These are phyloP conservation scores for Cranoglanis bouderius DNA, from an alignment of 2,113 vertebrate genomes.

Conservation along the genomic window DNA sequence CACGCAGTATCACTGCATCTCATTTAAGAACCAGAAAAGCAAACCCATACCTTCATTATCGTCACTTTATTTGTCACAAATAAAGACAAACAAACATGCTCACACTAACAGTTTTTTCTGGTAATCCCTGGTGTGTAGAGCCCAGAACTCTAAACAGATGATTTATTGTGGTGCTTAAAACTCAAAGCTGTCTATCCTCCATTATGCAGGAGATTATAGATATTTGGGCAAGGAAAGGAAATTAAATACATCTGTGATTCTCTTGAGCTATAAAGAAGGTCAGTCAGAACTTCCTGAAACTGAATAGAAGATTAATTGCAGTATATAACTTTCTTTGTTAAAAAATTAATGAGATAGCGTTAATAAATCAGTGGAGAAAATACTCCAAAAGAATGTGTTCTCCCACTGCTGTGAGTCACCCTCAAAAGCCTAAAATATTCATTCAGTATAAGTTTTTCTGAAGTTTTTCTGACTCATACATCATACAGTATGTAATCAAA, in stretches of 20 bases:
- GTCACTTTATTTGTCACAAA: constrained; percentile 4
- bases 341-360: neutral
- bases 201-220: constrained; percentile 13
- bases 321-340: neutral
- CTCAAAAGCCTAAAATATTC: neutral
- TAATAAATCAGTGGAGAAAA: neutral
- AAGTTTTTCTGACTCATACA: neutral
- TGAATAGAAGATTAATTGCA: neutral
- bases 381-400: neutral
- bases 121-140: constrained; percentile 5
- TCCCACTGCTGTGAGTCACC: neutral
- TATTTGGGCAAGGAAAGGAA: neutral
- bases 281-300: neutral
- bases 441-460: neutral
- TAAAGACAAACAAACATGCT: constrained; percentile 22
- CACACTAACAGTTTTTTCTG: neutral
- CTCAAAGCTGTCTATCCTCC: constrained; percentile 2
- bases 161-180: constrained; percentile 21
- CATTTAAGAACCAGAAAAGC: constrained; percentile 41
- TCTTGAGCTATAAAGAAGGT: neutral
- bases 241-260: neutral
- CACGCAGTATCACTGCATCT: constrained; percentile 27
- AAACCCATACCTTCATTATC: neutral
- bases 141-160: constrained; percentile 1
- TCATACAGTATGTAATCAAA: neutral